These are phyloP conservation scores for Caranx ignobilis DNA, from an alignment of 2,113 vertebrate genomes.

Conservation along the genomic window DNA sequence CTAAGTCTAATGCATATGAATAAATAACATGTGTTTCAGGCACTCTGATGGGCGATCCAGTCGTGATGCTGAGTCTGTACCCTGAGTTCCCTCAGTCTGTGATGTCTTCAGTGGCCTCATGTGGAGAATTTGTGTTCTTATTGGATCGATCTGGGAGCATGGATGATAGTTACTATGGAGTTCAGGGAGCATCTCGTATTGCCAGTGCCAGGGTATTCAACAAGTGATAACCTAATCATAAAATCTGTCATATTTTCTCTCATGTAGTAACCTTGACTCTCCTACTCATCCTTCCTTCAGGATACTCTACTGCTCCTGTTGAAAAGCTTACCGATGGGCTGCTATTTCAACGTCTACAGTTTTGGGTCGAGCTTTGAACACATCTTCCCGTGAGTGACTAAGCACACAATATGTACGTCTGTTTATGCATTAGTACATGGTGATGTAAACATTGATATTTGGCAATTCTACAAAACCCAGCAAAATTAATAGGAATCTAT, in stretches of 20 bases:
- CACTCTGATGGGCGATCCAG: conserved; percentile 84
- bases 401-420: no score
- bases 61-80: conserved; percentile 88
- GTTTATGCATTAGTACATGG: no score
- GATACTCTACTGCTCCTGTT: conserved; percentile 85
- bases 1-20: not conserved
- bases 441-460: no score
- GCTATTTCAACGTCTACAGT: conserved; percentile 90
- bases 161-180: conserved; percentile 16
- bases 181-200: conserved; percentile 71
- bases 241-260: not conserved
- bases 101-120: conserved; percentile 55
- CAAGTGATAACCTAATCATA: not conserved
- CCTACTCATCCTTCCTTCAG: conserved; percentile 54
- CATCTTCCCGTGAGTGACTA: conserved; percentile 80
- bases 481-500: no score
- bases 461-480: no score
- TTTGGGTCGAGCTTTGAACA: conserved; percentile 84
- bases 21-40: conserved; percentile 64
- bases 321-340: conserved; percentile 90
- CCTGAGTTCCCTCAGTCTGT: conserved; percentile 83
- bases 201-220: conserved; percentile 83
- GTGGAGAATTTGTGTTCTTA: conserved; percentile 89
- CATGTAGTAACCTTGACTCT: not conserved
- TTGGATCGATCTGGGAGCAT: conserved; percentile 89